phyloP scores from a whole-genome alignment of 2,888 invertebrate genomes.

The Leucoma salicis region DNA sequence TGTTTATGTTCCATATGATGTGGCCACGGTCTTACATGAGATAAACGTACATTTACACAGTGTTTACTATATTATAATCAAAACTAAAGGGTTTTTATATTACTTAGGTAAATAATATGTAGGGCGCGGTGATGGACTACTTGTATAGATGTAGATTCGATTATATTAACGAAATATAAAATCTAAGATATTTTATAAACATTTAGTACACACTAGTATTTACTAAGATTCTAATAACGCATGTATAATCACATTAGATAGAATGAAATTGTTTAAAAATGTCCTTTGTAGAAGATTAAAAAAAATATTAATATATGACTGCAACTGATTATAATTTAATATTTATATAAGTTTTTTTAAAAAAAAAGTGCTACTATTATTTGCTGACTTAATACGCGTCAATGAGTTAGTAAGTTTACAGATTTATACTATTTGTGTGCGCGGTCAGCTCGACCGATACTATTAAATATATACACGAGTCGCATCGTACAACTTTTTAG shows the following conservation, averaged over 20 bases:
- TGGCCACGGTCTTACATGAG: slow-evolving; percentile 28
- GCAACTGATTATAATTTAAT: slow-evolving; percentile 47
- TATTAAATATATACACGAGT: slow-evolving; percentile 46
- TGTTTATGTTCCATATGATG: slow-evolving; percentile 67
- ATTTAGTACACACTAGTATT: slow-evolving; percentile 66
- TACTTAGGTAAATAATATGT: slow-evolving; percentile 60
- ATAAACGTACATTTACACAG: slow-evolving; percentile 56
- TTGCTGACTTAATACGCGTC: slow-evolving; percentile 38
- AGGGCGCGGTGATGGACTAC: slow-evolving; percentile 69
- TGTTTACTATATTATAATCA: slow-evolving; percentile 54
- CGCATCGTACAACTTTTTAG: slow-evolving; percentile 56
- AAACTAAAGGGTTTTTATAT: slow-evolving; percentile 57
- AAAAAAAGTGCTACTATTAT: slow-evolving; percentile 39
- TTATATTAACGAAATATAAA: slow-evolving; percentile 55
- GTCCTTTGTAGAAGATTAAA: slow-evolving; percentile 38
- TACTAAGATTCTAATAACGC: slow-evolving; percentile 57
- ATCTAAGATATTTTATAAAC: slow-evolving; percentile 63
- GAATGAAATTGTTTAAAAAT: slow-evolving; percentile 55
- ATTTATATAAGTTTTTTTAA: slow-evolving; percentile 46
- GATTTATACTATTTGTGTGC: slow-evolving; percentile 22
- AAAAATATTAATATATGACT: slow-evolving; percentile 44
- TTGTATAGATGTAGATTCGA: slow-evolving; percentile 63
- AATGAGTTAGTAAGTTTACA: slow-evolving; percentile 30
- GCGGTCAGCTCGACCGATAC: slow-evolving; percentile 24
- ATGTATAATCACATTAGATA: slow-evolving; percentile 70